Evolutionary conservation across 2,797 vertebrate genomes (phyloP).

Genomic region (Coregonus ussuriensis): DNA sequence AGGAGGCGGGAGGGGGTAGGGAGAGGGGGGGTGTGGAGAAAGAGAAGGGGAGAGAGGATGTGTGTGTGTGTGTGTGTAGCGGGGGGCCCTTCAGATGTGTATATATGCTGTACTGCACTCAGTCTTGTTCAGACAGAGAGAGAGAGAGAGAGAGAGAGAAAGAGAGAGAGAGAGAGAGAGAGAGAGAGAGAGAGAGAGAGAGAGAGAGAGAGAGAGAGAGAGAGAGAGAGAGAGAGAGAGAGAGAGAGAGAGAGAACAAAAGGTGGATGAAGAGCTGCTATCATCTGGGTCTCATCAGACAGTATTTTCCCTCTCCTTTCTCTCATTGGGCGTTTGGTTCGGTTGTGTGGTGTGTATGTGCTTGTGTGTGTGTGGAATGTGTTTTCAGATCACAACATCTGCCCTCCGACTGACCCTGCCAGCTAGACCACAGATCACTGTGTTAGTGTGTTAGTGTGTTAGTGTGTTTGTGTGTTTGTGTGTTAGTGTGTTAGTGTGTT

Average conservation of each 20-base stretch:
- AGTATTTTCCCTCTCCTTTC: conserved; percentile 39
- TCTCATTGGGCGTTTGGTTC: conserved; percentile 54
- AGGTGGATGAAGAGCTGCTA: conserved; percentile 65
- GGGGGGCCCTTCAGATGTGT: conserved; percentile 31
- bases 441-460: conserved; percentile 4
- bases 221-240: conserved; percentile 29
- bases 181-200: not conserved
- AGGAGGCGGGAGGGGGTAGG: conserved; percentile 23
- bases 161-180: conserved; percentile 6
- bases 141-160: conserved; percentile 31
- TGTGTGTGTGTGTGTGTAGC: conserved; percentile 13
- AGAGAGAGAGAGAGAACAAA: conserved; percentile 16
- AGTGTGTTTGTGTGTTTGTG: too few relatives aligned
- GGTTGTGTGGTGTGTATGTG: conserved; percentile 19
- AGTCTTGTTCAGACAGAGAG: conserved; percentile 43
- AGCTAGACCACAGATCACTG: conserved; percentile 64
- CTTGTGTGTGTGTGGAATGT: conserved; percentile 73
- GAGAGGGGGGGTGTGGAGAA: conserved; percentile 9
- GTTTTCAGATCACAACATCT: conserved; percentile 94
- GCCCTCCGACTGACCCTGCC: conserved; percentile 91
- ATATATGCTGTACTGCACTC: conserved; percentile 15
- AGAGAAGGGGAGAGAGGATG: not conserved
- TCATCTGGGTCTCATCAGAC: conserved; percentile 94
- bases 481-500: too few relatives aligned
- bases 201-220: too few relatives aligned